Evolutionary conservation across 2,888 invertebrate genomes (phyloP), one percentile per base, ranked within the genome.

Genomic region (Tortrix viridana): DNA sequence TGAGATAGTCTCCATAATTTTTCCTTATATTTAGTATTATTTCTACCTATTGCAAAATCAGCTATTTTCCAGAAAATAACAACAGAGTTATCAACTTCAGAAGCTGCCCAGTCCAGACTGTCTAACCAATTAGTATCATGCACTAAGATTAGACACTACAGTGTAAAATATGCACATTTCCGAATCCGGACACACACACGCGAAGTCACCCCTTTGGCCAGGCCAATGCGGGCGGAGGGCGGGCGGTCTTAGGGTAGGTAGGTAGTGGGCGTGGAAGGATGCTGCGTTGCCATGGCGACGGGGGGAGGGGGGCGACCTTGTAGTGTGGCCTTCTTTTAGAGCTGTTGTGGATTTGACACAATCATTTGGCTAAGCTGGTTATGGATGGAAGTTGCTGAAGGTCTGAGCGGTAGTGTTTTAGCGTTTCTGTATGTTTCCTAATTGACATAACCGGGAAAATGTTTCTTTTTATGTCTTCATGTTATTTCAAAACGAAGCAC

Each of bases 261-360:
- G 32, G 32, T 92, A 88, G 93, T 86, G 89, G 92, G 92, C 87
- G 92, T 90, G 91, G 92, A 89, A 92, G 93, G 93, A 91, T 92
- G 92, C 93, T 93, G 93, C 92, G 94, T 94, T 86, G 91, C 92
- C 86, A 93, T 93, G 93, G 90, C 91, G 83, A 94, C 94, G 54
- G 26, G 54, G 54, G 53, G 41, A 20, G 84, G 84, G 88, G 66
- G 60, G 59, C 60, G 60, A 65, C 65, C 59, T 64, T 52, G 55
- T 18, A 60, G 37, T 41, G 56, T 59, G 43, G 38, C 41, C 22
- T 47, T 43, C 59, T 64, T 59, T 49, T 50, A 50, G 49, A 50
- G 49, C 44, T 44, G 23, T 43, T 22, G 44, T 32, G 12, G 18
- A 44, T 44, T 44, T 56, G 47, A 56, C 44, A 46, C 44, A 19